Base-by-base conservation (phyloP, 2,797 vertebrate genomes). In the Lemur catta region DNA sequence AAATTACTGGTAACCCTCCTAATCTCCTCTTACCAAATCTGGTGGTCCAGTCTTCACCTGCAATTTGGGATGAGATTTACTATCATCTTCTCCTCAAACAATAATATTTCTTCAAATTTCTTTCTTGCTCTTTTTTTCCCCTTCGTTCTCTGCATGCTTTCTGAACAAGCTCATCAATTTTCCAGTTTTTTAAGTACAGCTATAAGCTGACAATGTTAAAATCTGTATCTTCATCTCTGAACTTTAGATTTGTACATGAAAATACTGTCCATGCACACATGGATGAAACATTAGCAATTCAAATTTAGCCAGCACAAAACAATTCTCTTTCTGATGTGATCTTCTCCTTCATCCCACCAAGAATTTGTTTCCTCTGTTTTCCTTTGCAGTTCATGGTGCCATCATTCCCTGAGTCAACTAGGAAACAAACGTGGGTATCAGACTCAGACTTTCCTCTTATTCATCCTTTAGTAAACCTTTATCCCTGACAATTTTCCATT, bases 311-410 rank as follows among this genome's bases (percentile, higher is more conserved):
- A 38, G 20, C 15, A 43, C 30, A 46, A 38, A 61, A 72, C 4
- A 48, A 0, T 50, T 35, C 7, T 30, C 17, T 71, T 55, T 71
- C 18, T 52, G 9, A 0, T 15, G 9, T n/a, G 7, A 15, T 33
- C 15, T 17, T 85, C 24, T 85, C 61, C 4, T 80, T 61, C 12
- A 30, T 30, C 0, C n/a, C 13, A 0, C 52, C 46, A 87, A 15
- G 35, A 84, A 46, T 38, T 48, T 71, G 30, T 67, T 12, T 14
- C 46, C 26, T 84, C 33, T 52, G 0, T 65, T 78, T 91, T 48
- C 30, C 55, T 76, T 59, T 26, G n/a, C 2, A 48, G 10, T 14
- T 33, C 7, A 26, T 2, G 15, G 7, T 5, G 11, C 46, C 4
- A 0, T n/a, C 12, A 18, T 63, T 26, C 41, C 55, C 71, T 0